Evolutionary conservation across 2,888 invertebrate genomes (phyloP), one percentile per base, ranked within the genome.

Genomic region (Chloroclysta siterata): DNA sequence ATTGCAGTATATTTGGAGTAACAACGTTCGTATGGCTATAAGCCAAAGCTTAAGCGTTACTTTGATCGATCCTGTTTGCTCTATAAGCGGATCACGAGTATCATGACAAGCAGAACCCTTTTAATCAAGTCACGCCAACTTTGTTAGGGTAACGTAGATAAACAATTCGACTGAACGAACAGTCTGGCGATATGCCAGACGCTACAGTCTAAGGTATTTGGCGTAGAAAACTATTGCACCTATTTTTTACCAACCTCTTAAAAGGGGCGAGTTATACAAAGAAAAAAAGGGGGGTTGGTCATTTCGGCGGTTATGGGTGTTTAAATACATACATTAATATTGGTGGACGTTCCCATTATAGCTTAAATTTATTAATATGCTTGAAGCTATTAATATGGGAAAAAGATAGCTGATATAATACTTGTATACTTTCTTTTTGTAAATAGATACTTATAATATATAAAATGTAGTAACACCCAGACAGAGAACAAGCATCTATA

Each of bases 181-280:
- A 63, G 60, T 60, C 59, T 72, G 72, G 72, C 70, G 53, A 29
- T 33, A 15, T 36, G 72, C 72, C 72, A 72, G 63, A 44, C 47
- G 47, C 64, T 64, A 50, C 48, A 62, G 42, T 15, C 65, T 60
- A 70, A 52, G 17, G 48, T 11, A 39, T 2, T 50, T 8, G 41
- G 28, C 41, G 53, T 55, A 63, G 63, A 60, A 63, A 60, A 60
- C 61, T 47, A 54, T 47, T 60, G 60, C 57, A 64, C 55, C 13
- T 48, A 48, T 22, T 22, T 29, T 29, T 46, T 10, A 44, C 44
- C 6, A 14, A 5, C 5, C n/a, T 0, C 13, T 13, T 1, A 13
- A 39, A 13, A 11, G 39, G 39, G 4, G 13, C n/a, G n/a, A n/a
- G 11, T 10, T 13, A 39, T 39, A 39, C 4, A 13, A 14, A n/a